A percentile compares a stretch with the other conserved stretches of the same genome.
Evolutionary conservation across 2,888 invertebrate genomes (phyloP).

Genomic region (Noctua janthe): DNA sequence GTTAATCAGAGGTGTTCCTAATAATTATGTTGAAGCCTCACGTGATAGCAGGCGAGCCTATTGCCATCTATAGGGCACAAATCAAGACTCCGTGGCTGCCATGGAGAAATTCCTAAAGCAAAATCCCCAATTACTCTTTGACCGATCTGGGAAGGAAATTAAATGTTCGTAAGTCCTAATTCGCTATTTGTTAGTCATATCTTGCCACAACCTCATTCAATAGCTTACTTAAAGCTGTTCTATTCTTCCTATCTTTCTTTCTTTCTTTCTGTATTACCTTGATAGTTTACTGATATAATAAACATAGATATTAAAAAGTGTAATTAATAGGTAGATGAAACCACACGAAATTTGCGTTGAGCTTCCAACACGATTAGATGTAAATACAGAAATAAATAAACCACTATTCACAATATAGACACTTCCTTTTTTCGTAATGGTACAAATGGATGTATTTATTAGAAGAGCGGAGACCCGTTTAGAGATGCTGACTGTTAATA

Average conservation of each 20-base stretch:
- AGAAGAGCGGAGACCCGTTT: conserved; percentile 14
- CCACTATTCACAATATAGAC: conserved; percentile 66
- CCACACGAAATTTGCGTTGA: conserved; percentile 90
- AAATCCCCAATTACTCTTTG: neutral
- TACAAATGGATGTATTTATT: conserved; percentile 44
- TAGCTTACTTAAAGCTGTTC: conserved; percentile 38
- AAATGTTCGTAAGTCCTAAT: neutral
- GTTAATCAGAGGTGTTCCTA: too few relatives aligned
- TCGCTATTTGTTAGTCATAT: conserved; percentile 8
- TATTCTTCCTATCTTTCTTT: conserved; percentile 16
- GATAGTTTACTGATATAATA: conserved; percentile 70
- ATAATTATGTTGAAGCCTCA: neutral
- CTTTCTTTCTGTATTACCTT: conserved; percentile 47
- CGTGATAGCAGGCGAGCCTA: neutral
- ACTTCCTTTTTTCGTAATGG: conserved; percentile 55
- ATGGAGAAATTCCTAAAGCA: neutral
- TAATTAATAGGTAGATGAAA: conserved; percentile 81
- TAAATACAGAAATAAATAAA: conserved; percentile 85
- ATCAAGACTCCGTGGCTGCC: too few relatives aligned
- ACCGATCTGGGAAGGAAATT: neutral
- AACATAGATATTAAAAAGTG: conserved; percentile 72
- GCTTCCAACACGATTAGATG: conserved; percentile 91
- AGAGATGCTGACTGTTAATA: conserved; percentile 46
- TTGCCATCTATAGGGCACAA: neutral
- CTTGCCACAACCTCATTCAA: conserved; percentile 33